Evolutionary conservation across 2,797 vertebrate species (phyloP), one percentile per base, ranked within the genome.

Genomic region (Carduelis carduelis): DNA sequence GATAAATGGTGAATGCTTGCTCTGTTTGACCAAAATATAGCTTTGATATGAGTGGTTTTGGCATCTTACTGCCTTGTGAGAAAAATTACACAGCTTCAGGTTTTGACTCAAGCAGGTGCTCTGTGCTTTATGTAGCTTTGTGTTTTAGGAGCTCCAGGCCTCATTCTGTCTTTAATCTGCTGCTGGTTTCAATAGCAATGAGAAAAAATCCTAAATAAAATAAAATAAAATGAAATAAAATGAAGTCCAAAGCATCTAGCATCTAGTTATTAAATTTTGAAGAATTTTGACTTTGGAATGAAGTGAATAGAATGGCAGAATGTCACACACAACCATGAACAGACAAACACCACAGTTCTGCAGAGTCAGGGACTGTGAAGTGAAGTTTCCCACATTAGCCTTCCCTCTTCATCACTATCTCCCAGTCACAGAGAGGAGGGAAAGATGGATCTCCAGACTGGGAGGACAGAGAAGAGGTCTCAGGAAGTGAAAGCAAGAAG

Each of bases 21-120:
- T 90, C 70, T 55, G 35, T 91, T 87, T 91, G 87, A 95, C 90
- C 91, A 90, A 94, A 91, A 93, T 86, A 82, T 71, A 89, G 50
- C 80, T 94, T 87, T 95, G 92, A 86, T 91, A 89, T 92, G 81
- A 91, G 30, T 77, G 19, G 52, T 65, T 95, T 61, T 84, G 89
- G 68, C 96, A 91, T 83, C 77, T 87, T 66, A 61, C 26, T 79
- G 84, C 76, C 46, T 84, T 94, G 35, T 87, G 84, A 96, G 84
- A 94, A 92, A 81, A 82, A 72, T 86, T 78, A 24, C 83, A 66
- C 39, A 78, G 43, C 64, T 83, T 79, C 44, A 78, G 75, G 63
- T 93, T 92, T 92, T 76, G 65, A 78, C 84, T 93, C 80, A 60
- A 71, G 50, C 22, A 87, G 83, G 65, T 77, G 83, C 55, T 91